Evolutionary conservation across 1,140 invertebrate species (phyloP).

Genomic region (Paralvinella palmiformis): DNA sequence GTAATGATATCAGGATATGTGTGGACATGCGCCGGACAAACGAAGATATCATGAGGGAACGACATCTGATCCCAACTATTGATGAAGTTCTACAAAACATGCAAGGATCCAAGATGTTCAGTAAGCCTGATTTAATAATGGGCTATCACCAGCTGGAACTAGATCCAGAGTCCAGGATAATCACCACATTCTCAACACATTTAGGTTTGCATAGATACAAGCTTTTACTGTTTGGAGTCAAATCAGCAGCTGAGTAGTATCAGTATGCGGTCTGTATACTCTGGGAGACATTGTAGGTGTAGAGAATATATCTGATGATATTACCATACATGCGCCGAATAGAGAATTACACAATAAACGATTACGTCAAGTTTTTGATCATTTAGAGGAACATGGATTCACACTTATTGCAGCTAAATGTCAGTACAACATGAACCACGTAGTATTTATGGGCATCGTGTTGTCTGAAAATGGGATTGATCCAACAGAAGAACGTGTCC

Average conservation of each 20-base stretch:
- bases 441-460: too few species aligned
- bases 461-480: too few species aligned
- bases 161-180: slow-evolving; percentile 12
- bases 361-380: neutral
- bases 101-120: neutral
- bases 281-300: neutral
- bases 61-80: neutral
- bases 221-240: slow-evolving; percentile 12
- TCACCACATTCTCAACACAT: slow-evolving; percentile 20
- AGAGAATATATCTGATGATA: neutral
- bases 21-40: slow-evolving; percentile 16
- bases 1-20: slow-evolving; percentile 12
- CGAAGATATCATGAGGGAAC: too few species aligned
- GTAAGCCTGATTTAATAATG: neutral
- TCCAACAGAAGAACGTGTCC: too few species aligned
- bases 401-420: too few species aligned
- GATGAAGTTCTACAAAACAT: slow-evolving; percentile 2
- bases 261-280: neutral
- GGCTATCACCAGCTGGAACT: slow-evolving; percentile 19
- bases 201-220: slow-evolving; percentile 13
- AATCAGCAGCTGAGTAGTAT: slow-evolving; percentile 5
- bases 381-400: neutral
- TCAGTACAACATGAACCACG: too few species aligned
- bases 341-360: neutral
- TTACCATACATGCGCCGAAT: neutral